Conservation (phyloP, 2,797 vertebrate species). For the Pyrrhura leucotis region DNA sequence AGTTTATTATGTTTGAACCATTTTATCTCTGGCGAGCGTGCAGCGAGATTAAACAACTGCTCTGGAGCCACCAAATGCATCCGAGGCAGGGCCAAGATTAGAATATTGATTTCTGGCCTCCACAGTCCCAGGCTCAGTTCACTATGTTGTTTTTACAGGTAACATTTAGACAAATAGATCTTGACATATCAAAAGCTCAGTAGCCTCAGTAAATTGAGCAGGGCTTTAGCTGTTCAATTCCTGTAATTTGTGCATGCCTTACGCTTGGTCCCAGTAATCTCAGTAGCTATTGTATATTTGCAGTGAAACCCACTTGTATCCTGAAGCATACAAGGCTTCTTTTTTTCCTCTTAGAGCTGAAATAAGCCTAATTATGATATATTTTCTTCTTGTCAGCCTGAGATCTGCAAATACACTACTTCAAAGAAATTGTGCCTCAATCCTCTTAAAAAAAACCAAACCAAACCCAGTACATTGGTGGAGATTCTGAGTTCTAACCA, state of each 20-base stretch:
- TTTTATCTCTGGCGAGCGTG: conserved; percentile 3
- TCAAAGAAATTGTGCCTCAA: conserved; percentile 29
- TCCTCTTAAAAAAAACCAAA: background rate
- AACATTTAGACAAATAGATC: conserved; percentile 59
- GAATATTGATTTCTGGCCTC: conserved; percentile 54
- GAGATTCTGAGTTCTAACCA: conserved; percentile 16
- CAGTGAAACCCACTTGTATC: background rate
- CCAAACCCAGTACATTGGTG: background rate
- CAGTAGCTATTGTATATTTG: conserved; percentile 9
- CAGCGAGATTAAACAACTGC: conserved; percentile 18
- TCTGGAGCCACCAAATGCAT: background rate
- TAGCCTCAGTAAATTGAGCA: conserved; percentile 43
- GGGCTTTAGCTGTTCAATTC: conserved; percentile 37
- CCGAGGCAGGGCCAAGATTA: conserved; percentile 13
- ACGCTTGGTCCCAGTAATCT: background rate
- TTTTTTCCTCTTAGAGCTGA: background rate
- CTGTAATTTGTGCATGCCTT: conserved; percentile 27
- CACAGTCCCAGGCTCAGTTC: background rate
- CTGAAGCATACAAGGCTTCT: background rate
- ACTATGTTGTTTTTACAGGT: conserved; percentile 57
- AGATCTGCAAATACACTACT: conserved; percentile 3
- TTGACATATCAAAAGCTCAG: conserved; percentile 43
- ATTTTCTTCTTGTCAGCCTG: conserved; percentile 38
- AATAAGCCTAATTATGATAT: conserved; percentile 32
- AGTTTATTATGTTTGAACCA: conserved; percentile 20